Evolutionary conservation across 2,888 invertebrate genomes (phyloP).

Genomic region (Serripes groenlandicus): DNA sequence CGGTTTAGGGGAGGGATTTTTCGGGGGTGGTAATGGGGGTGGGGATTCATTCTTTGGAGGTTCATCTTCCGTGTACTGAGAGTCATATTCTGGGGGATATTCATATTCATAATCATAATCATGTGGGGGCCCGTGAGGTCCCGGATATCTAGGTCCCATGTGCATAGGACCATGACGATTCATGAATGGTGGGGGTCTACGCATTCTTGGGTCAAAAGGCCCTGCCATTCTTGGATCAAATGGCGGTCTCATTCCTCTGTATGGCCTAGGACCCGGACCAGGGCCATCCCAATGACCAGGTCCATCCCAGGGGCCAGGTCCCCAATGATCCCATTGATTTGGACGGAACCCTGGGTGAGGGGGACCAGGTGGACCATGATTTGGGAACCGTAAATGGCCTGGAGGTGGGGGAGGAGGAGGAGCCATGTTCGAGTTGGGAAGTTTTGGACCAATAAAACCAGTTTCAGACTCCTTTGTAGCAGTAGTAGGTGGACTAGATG

Average conservation of each 20-base stretch:
- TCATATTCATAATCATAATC: constrained; percentile 29
- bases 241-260: constrained; percentile 73
- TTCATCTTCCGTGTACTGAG: constrained; percentile 47
- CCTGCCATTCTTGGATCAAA: constrained; percentile 67
- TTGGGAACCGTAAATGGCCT: constrained; percentile 54
- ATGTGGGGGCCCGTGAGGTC: constrained; percentile 70
- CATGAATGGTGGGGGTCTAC: constrained; percentile 60
- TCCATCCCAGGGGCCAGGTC: constrained; percentile 58
- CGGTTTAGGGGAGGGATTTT: constrained; percentile 80
- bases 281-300: constrained; percentile 58
- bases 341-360: constrained; percentile 55
- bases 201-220: constrained; percentile 65
- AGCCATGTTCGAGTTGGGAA: constrained; percentile 58
- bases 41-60: constrained; percentile 66
- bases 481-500: constrained; percentile 54
- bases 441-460: constrained; percentile 64
- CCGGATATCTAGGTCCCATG: constrained; percentile 67
- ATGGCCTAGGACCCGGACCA: constrained; percentile 62
- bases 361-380: constrained; percentile 73
- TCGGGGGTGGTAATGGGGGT: constrained; percentile 81
- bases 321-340: constrained; percentile 62
- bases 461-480: constrained; percentile 53
- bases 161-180: constrained; percentile 54
- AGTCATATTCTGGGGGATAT: constrained; percentile 19
- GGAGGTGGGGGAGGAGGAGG: constrained; percentile 63